Conservation (phyloP, 2,113 vertebrate genomes). For the Neotragus moschatus region DNA sequence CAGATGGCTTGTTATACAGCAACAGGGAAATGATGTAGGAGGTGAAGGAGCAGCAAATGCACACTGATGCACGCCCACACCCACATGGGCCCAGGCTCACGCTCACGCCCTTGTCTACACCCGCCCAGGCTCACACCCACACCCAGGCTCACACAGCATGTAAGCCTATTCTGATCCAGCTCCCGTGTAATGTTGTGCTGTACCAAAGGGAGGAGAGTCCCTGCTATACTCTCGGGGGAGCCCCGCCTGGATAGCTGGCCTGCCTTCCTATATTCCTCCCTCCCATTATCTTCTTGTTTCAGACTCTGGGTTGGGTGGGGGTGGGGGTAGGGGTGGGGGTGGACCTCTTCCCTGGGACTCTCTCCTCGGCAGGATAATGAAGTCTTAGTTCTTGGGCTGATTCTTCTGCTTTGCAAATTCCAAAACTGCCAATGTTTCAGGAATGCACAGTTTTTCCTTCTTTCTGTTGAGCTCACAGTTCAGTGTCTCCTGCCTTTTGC, state of each 20-base stretch:
- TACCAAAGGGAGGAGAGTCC: background rate
- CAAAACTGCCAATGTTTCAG: background rate
- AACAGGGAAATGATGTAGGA: background rate
- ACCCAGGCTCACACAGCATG: background rate
- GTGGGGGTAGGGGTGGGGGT: accelerated
- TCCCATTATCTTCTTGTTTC: background rate
- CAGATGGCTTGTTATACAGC: background rate
- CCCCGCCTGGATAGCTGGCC: background rate
- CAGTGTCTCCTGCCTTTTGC: background rate
- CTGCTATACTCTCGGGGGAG: background rate
- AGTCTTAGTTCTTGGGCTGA: background rate
- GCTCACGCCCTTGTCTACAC: no score
- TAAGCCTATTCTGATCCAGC: background rate
- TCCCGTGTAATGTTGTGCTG: background rate
- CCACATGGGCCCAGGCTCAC: background rate
- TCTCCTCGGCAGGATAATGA: background rate
- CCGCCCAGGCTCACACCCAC: no score
- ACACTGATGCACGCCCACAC: no score
- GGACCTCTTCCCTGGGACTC: background rate
- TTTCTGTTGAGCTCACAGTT: background rate
- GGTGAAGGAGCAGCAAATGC: background rate
- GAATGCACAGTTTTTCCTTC: background rate
- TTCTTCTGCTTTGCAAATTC: background rate
- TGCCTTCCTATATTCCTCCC: background rate
- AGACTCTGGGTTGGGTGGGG: background rate